Evolutionary conservation across 2,888 invertebrate genomes (phyloP), one percentile per base, ranked within the genome.

Genomic region (Saturnia pavonia): DNA sequence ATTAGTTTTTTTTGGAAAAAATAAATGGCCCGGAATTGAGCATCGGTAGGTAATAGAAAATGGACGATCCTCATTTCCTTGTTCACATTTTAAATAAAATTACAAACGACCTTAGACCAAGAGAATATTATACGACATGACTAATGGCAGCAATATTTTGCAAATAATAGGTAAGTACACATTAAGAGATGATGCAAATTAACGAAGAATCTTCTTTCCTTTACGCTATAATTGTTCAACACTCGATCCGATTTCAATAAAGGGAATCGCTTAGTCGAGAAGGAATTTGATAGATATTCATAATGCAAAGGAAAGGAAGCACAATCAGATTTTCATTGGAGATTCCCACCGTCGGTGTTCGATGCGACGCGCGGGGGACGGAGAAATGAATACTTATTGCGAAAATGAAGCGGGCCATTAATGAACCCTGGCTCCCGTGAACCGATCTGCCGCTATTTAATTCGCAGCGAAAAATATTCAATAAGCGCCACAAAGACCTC

Each of bases 371-470:
- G 70, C 74, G 78, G 79, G 77, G 80, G 78, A 79, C 79, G 84
- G 82, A 83, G 90, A 88, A 90, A 91, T 91, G 91, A 92, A 92
- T 91, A 91, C 92, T 92, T 92, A 92, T 92, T 92, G 91, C 90
- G 89, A 90, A 90, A 91, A 91, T 90, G 91, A 91, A 90, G 87
- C 88, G 85, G 76, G 76, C 82, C 83, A 90, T 90, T 92, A 92
- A 91, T 91, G 90, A 91, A 87, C 83, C 84, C 82, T 80, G 82
- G 80, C 84, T 86, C 82, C 85, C 82, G 78, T 82, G 85, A 87
- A 87, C 84, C 87, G 87, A 85, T 87, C 87, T 81, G 78, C 85
- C 84, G 83, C 84, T 85, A 87, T 87, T 91, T 91, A 91, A 91
- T 92, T 88, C 88, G 85, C 85, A 87, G 87, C 86, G 86, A 88